These are phyloP conservation scores for Halichoeres trimaculatus DNA, from an alignment of 2,113 vertebrate species.

Conservation along the genomic window DNA sequence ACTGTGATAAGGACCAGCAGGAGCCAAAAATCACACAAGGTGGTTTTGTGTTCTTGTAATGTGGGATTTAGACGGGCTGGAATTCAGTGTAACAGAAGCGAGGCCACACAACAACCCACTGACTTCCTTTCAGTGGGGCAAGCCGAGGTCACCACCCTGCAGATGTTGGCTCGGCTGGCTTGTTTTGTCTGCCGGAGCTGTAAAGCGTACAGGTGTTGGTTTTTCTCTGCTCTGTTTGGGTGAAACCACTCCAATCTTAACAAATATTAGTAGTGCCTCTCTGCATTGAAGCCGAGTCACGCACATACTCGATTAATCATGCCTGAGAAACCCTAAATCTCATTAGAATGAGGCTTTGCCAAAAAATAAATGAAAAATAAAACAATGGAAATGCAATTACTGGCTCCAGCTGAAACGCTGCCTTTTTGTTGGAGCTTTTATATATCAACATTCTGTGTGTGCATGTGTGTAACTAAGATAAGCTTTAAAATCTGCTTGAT, in stretches of 20 bases:
- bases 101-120: conserved; percentile 61
- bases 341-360: conserved; percentile 34
- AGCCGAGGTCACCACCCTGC: conserved; percentile 52
- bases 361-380: conserved; percentile 36
- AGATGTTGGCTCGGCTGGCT: conserved; percentile 48
- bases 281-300: conserved; percentile 1
- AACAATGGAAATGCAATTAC: conserved; percentile 17
- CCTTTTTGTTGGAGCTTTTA: conserved; percentile 43
- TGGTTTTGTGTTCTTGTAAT: conserved; percentile 67
- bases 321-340: conserved; percentile 31
- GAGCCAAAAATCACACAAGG: conserved; percentile 71
- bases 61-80: conserved; percentile 57
- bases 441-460: conserved; percentile 23
- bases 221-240: conserved; percentile 28
- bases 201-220: conserved; percentile 56
- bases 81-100: conserved; percentile 44
- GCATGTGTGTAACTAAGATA: conserved; percentile 17
- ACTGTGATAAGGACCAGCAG: conserved; percentile 58
- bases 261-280: conserved; percentile 15
- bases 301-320: conserved; percentile 46
- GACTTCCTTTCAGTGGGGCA: conserved; percentile 56
- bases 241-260: conserved; percentile 2
- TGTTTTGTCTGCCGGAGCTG: conserved; percentile 58
- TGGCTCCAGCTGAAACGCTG: conserved; percentile 31
- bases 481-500: conserved; percentile 29